A percentile compares a stretch with the other conserved stretches of the same genome.
These are phyloP conservation scores for Zaprionus africanus DNA, from an alignment of 1,140 invertebrate genomes.

Conservation along the genomic window DNA sequence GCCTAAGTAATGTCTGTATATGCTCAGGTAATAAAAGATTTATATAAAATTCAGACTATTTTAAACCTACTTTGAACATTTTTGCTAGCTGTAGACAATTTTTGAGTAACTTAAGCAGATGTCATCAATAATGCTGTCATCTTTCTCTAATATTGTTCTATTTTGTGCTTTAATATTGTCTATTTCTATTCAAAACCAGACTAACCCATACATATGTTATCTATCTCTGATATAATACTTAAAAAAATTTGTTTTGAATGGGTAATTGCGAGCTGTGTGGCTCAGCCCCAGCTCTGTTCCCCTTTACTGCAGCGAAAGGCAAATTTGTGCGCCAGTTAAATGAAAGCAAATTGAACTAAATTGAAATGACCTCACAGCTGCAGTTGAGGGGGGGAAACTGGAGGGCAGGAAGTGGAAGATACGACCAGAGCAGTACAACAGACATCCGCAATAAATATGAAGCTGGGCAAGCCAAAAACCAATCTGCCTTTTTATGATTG, in stretches of 20 bases:
- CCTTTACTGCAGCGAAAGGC: background rate
- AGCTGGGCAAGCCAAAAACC: conserved; percentile 31
- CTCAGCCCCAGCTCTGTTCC: background rate
- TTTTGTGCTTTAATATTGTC: background rate
- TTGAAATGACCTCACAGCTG: conserved; percentile 79
- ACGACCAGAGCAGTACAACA: background rate
- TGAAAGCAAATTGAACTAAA: conserved; percentile 81
- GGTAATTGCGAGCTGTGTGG: background rate
- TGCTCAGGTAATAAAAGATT: no score
- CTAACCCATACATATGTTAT: no score
- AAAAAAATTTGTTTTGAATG: background rate
- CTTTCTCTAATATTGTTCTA: background rate
- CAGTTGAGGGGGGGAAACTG: conserved; percentile 8
- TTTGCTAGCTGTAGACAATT: background rate
- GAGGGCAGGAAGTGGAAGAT: background rate
- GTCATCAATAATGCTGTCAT: background rate
- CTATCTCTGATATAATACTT: no score
- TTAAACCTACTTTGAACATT: no score
- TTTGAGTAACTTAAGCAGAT: background rate
- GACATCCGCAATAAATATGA: conserved; percentile 28
- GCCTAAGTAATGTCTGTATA: no score
- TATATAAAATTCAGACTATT: no score
- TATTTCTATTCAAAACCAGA: background rate
- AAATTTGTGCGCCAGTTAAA: conserved; percentile 48
- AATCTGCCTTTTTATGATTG: conserved; percentile 33